phyloP scores from a whole-genome alignment of 92 coral and sea anemone species.

The Chrysogorgia sp. region DNA sequence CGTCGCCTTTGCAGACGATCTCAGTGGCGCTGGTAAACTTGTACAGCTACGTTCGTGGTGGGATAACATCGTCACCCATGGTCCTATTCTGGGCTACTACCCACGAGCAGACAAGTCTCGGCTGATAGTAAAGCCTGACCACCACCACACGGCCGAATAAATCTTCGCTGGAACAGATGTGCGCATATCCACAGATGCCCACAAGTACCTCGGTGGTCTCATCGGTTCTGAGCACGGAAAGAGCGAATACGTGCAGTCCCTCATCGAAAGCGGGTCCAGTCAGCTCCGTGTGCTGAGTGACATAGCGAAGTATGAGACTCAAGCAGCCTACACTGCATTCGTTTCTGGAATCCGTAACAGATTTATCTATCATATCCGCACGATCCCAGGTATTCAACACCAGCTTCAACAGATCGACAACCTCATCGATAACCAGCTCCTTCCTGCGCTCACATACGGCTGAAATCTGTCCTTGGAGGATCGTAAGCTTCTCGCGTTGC shows the following conservation, averaged over 20 bases:
- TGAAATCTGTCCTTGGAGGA: not conserved
- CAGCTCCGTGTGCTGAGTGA: slow-evolving; percentile 19
- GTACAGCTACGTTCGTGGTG: slow-evolving; percentile 42
- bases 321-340: slow-evolving; percentile 53
- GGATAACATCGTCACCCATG: slow-evolving; percentile 39
- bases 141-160: slow-evolving; percentile 11
- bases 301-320: slow-evolving; percentile 44
- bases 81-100: slow-evolving; percentile 34
- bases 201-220: slow-evolving; percentile 41
- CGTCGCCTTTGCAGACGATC: slow-evolving; percentile 37
- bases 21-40: slow-evolving; percentile 25
- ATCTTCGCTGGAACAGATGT: slow-evolving; percentile 42
- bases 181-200: slow-evolving; percentile 30
- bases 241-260: slow-evolving; percentile 14
- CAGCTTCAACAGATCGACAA: slow-evolving; percentile 37
- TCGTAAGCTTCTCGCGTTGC: not conserved
- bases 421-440: slow-evolving; percentile 21
- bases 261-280: slow-evolving; percentile 34
- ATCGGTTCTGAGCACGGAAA: slow-evolving; percentile 35
- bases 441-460: slow-evolving; percentile 21
- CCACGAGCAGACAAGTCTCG: slow-evolving; percentile 40
- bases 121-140: slow-evolving; percentile 48
- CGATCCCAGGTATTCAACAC: slow-evolving; percentile 34
- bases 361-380: slow-evolving; percentile 35
- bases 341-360: slow-evolving; percentile 36